A percentile compares a stretch with the other conserved stretches of the same genome.
These are phyloP conservation scores for Harmothoe impar DNA, from an alignment of 2,888 invertebrate genomes.

Conservation along the genomic window DNA sequence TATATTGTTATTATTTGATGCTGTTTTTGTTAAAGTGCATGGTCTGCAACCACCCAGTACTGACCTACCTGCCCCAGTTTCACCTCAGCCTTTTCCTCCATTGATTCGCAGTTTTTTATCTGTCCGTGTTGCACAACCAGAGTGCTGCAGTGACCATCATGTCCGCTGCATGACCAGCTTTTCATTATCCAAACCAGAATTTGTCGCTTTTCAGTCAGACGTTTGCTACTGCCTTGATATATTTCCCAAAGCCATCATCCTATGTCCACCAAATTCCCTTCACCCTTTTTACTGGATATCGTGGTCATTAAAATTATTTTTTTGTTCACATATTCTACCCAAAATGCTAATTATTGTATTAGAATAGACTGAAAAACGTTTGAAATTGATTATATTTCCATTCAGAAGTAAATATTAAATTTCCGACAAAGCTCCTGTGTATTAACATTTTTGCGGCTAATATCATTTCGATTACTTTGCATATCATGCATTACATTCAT, in stretches of 20 bases:
- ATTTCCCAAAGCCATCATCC: too few species aligned
- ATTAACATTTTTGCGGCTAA: neutral
- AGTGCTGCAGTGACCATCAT: neutral
- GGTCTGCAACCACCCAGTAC: neutral
- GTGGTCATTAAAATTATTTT: neutral
- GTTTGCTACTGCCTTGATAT: too few species aligned
- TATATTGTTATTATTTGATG: conserved; percentile 20
- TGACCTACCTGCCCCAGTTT: neutral
- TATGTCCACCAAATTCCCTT: too few species aligned
- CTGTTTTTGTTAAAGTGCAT: conserved; percentile 25
- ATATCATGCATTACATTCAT: too few species aligned
- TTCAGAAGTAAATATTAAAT: neutral
- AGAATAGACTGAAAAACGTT: neutral
- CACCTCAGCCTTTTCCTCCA: neutral
- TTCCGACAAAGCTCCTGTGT: conserved; percentile 46
- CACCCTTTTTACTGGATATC: neutral
- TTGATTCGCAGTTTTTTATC: neutral
- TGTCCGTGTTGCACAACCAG: neutral
- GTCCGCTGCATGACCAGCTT: neutral
- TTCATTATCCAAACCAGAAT: neutral
- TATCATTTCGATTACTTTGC: too few species aligned
- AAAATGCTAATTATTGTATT: neutral
- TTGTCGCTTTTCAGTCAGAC: too few species aligned
- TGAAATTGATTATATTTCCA: neutral
- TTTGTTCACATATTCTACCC: neutral